Evolutionary conservation across 2,113 vertebrate genomes (phyloP).

Genomic region (Callionymus lyra): DNA sequence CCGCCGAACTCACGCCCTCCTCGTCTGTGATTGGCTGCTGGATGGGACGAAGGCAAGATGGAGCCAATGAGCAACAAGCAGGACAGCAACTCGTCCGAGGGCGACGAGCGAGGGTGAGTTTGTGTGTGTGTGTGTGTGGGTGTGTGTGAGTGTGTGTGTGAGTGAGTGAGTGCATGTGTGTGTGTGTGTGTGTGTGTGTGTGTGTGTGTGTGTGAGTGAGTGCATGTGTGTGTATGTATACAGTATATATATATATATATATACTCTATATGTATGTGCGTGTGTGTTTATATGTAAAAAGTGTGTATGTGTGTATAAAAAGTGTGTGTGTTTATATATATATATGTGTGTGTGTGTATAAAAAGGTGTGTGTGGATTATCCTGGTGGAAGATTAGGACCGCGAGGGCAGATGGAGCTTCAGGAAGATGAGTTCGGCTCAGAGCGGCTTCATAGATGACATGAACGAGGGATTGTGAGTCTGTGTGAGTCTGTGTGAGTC

Average conservation of each 20-base stretch:
- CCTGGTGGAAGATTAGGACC: constrained; percentile 31
- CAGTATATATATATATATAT: too few relatives aligned
- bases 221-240: too few relatives aligned
- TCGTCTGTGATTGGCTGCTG: constrained; percentile 53
- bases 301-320: too few relatives aligned
- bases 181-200: neutral
- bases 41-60: constrained; percentile 39
- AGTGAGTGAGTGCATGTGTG: neutral
- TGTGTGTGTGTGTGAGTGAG: neutral
- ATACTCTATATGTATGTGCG: constrained; percentile 8
- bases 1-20: constrained; percentile 23
- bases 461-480: constrained; percentile 39
- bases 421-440: constrained; percentile 39
- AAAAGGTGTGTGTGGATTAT: constrained; percentile 16
- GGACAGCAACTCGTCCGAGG: constrained; percentile 58
- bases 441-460: constrained; percentile 36
- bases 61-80: constrained; percentile 58
- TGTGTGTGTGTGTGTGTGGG: neutral
- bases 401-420: constrained; percentile 38
- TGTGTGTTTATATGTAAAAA: too few relatives aligned
- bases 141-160: too few relatives aligned
- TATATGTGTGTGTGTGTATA: constrained; percentile 4
- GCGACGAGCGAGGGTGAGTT: constrained; percentile 61
- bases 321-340: constrained; percentile 8
- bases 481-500: constrained; percentile 27